phyloP scores from a whole-genome alignment of 2,888 invertebrate species.

The Drosophila mimetica region DNA sequence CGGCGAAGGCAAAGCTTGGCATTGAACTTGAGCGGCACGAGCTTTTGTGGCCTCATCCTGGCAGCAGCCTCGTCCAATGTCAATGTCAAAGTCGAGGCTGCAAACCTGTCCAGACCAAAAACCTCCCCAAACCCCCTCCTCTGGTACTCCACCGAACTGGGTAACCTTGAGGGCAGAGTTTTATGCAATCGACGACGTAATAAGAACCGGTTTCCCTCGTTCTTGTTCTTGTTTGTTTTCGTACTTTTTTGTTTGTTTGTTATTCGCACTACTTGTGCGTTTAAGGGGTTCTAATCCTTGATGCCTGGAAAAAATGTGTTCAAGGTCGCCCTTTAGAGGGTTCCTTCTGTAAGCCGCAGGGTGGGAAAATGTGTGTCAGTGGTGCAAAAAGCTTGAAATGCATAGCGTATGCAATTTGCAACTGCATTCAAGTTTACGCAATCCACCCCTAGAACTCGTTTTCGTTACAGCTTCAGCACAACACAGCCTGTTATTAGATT shows the following conservation, averaged over 20 bases:
- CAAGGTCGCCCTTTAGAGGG: slow-evolving; percentile 25
- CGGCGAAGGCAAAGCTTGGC: slow-evolving; percentile 32
- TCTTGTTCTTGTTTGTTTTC: slow-evolving; percentile 36
- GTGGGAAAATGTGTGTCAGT: slow-evolving; percentile 37
- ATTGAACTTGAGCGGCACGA: slow-evolving; percentile 40
- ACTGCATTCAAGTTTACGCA: slow-evolving; percentile 15
- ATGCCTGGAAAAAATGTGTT: slow-evolving; percentile 4
- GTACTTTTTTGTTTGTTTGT: no score
- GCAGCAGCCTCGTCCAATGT: slow-evolving; percentile 23
- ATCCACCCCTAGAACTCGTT: slow-evolving; percentile 7
- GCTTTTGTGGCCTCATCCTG: slow-evolving; percentile 35
- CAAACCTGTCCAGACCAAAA: slow-evolving; percentile 42
- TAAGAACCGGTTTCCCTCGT: slow-evolving; percentile 62
- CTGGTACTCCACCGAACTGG: slow-evolving; percentile 24
- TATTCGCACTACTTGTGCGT: slow-evolving; percentile 26
- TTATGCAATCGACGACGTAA: slow-evolving; percentile 55
- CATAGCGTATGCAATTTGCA: slow-evolving; percentile 23
- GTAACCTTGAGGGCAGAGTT: slow-evolving; percentile 38
- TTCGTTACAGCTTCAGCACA: not conserved
- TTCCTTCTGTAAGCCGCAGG: not conserved
- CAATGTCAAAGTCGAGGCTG: slow-evolving; percentile 47
- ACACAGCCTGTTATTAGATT: not conserved
- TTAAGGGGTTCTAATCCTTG: slow-evolving; percentile 29
- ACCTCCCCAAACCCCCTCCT: not conserved
- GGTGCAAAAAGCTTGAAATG: slow-evolving; percentile 17